Evolutionary conservation across 2,113 vertebrate species (phyloP).

Genomic region (Otus sunia): DNA sequence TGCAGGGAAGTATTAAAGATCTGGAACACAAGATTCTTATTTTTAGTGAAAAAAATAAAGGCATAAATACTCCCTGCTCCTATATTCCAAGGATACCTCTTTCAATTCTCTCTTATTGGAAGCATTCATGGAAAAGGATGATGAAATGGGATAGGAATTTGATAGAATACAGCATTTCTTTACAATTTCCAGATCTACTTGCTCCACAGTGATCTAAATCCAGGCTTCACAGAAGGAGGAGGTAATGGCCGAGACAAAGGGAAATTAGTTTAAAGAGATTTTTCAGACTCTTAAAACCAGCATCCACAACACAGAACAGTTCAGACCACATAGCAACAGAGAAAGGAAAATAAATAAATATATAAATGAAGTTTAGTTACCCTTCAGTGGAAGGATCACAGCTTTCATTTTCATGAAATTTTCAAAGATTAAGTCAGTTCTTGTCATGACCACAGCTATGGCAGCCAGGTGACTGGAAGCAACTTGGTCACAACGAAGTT

Average conservation of each 20-base stretch:
- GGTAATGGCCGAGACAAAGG: background rate
- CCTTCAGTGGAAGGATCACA: background rate
- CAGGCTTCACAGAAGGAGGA: background rate
- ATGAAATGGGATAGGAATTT: background rate
- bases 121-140: background rate
- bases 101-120: background rate
- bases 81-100: background rate
- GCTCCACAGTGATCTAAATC: background rate
- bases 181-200: background rate
- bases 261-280: background rate
- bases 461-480: background rate
- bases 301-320: background rate
- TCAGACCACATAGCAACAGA: background rate
- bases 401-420: background rate
- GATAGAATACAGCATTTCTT: background rate
- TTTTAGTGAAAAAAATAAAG: background rate
- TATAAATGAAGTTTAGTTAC: background rate
- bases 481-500: background rate
- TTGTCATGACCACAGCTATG: background rate
- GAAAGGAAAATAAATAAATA: background rate
- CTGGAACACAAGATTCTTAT: background rate
- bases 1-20: background rate
- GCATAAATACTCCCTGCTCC: background rate
- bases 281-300: background rate
- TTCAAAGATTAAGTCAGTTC: background rate